Evolutionary conservation across 2,113 vertebrate genomes (phyloP).

Genomic region (Cichladusa arquata): DNA sequence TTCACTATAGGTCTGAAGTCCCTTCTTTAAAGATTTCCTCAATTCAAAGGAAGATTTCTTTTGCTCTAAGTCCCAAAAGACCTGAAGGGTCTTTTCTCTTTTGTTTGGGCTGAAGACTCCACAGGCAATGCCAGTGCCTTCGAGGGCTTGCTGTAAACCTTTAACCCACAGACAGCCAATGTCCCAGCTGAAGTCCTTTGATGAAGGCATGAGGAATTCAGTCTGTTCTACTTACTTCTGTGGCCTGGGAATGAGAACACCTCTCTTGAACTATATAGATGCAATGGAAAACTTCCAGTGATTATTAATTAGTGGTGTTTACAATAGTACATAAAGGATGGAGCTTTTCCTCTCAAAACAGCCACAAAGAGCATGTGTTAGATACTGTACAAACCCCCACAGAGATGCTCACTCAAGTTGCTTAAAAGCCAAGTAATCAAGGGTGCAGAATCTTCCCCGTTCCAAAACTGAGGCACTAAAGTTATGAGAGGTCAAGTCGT

Average conservation of each 20-base stretch:
- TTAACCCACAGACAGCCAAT: background rate
- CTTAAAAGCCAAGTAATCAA: background rate
- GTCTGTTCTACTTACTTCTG: background rate
- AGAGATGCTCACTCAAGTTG: background rate
- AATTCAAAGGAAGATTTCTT: slow-evolving; percentile 40
- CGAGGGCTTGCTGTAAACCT: slow-evolving; percentile 1
- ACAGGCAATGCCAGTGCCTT: background rate
- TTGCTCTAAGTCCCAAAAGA: slow-evolving; percentile 22
- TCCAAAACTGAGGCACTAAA: background rate
- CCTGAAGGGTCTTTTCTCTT: slow-evolving; percentile 29
- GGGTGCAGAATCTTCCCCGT: background rate
- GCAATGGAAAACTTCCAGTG: background rate
- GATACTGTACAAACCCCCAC: background rate
- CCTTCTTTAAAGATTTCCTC: slow-evolving; percentile 50
- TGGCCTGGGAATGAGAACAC: background rate
- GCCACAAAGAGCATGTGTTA: background rate
- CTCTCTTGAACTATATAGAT: background rate
- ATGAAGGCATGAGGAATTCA: slow-evolving; percentile 7
- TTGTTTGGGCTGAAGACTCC: slow-evolving; percentile 31
- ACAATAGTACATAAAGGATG: background rate
- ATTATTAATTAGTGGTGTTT: background rate
- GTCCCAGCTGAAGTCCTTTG: background rate
- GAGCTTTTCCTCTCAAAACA: background rate
- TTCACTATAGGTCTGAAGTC: slow-evolving; percentile 52
- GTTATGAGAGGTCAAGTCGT: background rate